Conservation (phyloP, 1,140 invertebrate species). For the Nephotettix cincticeps region DNA sequence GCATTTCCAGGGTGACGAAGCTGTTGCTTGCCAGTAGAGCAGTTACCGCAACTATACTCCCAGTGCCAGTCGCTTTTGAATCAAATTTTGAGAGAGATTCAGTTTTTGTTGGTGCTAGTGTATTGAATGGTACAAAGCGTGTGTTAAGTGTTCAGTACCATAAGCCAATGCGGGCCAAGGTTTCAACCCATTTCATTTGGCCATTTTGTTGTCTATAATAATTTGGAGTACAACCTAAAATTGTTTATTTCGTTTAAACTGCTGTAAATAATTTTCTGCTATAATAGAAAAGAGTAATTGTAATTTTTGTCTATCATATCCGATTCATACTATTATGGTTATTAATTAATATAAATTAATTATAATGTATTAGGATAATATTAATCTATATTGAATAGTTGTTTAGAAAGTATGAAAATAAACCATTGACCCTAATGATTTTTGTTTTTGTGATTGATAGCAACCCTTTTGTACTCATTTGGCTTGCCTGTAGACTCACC, state of each 20-base stretch:
- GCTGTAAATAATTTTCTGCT: slow-evolving; percentile 24
- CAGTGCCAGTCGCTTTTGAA: background rate
- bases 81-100: background rate
- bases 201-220: slow-evolving; percentile 23
- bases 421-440: slow-evolving; percentile 6
- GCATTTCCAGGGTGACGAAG: no score
- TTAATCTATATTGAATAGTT: slow-evolving; percentile 27
- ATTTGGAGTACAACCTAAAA: slow-evolving; percentile 14
- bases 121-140: slow-evolving; percentile 23
- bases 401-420: slow-evolving; percentile 12
- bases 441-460: background rate
- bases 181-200: background rate
- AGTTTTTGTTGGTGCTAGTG: slow-evolving; percentile 24
- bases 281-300: slow-evolving; percentile 14
- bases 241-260: background rate
- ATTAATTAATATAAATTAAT: slow-evolving; percentile 34
- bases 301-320: slow-evolving; percentile 30
- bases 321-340: slow-evolving; percentile 30
- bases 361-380: slow-evolving; percentile 27
- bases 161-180: background rate
- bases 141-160: background rate
- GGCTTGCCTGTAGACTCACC: background rate
- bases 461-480: slow-evolving; percentile 32
- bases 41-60: background rate
- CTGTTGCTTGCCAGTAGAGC: no score